Conservation (phyloP, 1,140 invertebrate genomes). For the Halyomorpha halys region DNA sequence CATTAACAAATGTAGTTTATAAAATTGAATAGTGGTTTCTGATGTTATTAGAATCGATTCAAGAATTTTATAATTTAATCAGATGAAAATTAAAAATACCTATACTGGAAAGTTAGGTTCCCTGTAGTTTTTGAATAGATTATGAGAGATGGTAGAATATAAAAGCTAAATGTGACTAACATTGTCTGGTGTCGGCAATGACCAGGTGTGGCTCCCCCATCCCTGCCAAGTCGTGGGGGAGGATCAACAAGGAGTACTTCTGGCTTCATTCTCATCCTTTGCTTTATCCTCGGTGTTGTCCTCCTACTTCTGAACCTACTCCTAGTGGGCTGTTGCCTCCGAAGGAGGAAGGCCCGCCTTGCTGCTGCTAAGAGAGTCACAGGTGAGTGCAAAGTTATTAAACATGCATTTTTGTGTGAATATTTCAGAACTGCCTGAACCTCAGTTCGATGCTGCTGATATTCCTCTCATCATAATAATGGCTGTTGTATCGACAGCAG, state of each 20-base stretch:
- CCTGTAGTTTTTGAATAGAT: no score
- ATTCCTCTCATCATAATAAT: constrained; percentile 69
- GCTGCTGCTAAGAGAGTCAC: constrained; percentile 22
- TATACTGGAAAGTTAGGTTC: no score
- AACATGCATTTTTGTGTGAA: not conserved
- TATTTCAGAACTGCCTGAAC: constrained; percentile 40
- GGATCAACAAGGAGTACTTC: constrained; percentile 21
- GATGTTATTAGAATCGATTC: no score
- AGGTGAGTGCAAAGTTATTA: constrained; percentile 17
- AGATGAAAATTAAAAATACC: no score
- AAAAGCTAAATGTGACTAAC: constrained; percentile 18
- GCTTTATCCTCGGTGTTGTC: constrained; percentile 58
- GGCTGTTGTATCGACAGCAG: constrained; percentile 65
- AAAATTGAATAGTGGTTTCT: no score
- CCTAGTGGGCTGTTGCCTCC: constrained; percentile 77
- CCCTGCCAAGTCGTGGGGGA: constrained; percentile 27
- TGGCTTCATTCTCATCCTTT: constrained; percentile 55
- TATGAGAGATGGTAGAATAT: constrained; percentile 7
- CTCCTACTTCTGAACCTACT: constrained; percentile 70
- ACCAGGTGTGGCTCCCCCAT: constrained; percentile 30
- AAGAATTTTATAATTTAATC: no score
- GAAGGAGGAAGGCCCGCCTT: constrained; percentile 44
- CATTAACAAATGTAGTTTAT: no score
- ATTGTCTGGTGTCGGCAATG: constrained; percentile 1
- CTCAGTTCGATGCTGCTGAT: constrained; percentile 52